Base-by-base conservation (phyloP, 2,113 vertebrate species). In the Gadus chalcogrammus region DNA sequence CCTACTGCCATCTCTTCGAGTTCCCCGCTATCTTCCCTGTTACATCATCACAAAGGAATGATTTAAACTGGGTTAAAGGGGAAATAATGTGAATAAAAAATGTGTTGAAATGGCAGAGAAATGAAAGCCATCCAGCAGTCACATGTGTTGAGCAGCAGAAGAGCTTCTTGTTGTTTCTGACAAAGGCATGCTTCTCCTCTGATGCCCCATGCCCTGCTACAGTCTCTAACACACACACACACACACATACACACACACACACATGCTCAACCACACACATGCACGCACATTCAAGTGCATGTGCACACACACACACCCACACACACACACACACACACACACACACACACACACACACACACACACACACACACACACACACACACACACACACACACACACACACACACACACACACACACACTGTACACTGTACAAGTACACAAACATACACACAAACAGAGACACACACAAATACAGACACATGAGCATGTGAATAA, bases 91-190 rank as follows among this genome's bases (percentile, higher is more conserved):
- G 38, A 18, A 64, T 42, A 28, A 38, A 52, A 18, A 62, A 52
- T n/a, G 3, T 27, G 64, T 13, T 58, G 28, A 38, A 15, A 68
- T 56, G 55, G 68, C 55, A 20, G 58, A 61, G n/a, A 67, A 68
- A 65, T 71, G 71, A 71, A 71, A 71, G 70, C 69, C 75, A 76
- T 68, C 52, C 71, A 71, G 78, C n/a, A 2, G 73, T 76, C 73
- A 64, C 64, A 70, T 70, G 66, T 48, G 62, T 9, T 6, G n/a
- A 15, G 63, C 38, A 56, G 61, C 38, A 62, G 42, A 63, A 75
- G 59, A 69, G 75, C 70, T 69, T 3, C 55, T 68, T 61, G 63
- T 81, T 67, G 52, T 52, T 42, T 67, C 69, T 35, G 68, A 86
- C 79, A 81, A 84, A 76, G 76, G 67, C 68, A 65, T 48, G 2